Percentiles rank a stretch among this genome's conserved stretches.
These are phyloP conservation scores for Axis porcinus DNA, from an alignment of 2,113 vertebrate species.

Conservation along the genomic window DNA sequence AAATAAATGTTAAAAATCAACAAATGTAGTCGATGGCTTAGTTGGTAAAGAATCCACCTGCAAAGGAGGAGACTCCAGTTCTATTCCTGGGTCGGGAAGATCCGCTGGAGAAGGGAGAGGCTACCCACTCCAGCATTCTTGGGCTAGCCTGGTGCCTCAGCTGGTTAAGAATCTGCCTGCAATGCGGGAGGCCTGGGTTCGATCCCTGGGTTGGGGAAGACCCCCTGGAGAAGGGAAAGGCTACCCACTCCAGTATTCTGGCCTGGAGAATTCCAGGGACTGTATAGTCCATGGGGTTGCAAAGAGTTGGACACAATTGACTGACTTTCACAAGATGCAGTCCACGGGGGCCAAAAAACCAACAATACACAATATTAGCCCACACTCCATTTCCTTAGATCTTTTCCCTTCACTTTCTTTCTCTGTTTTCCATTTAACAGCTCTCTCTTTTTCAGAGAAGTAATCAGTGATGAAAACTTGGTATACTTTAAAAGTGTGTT, in stretches of 20 bases:
- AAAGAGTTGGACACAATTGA: background rate
- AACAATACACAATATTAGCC: background rate
- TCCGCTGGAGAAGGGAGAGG: too few species aligned
- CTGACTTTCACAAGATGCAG: background rate
- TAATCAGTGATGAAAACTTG: background rate
- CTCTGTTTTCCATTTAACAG: background rate
- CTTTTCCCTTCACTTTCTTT: background rate
- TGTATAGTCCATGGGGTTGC: background rate
- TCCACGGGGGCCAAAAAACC: background rate
- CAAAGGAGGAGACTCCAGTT: background rate
- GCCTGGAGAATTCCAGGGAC: background rate
- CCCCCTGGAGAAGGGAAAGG: background rate
- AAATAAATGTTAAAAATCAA: background rate
- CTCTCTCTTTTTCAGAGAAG: background rate
- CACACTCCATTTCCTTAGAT: background rate
- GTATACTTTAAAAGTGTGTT: background rate
- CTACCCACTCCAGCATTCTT: too few species aligned
- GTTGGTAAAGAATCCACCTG: rapidly evolving
- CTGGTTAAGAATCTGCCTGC: too few species aligned
- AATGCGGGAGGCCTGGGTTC: too few species aligned
- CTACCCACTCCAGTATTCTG: background rate
- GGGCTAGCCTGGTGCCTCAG: too few species aligned
- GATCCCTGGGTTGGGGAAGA: rapidly evolving
- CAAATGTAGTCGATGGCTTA: background rate
- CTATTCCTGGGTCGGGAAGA: background rate